Percentiles rank a stretch among this genome's conserved stretches.
phyloP scores from a whole-genome alignment of 35 echinoderm and acorn worm species.

The Apostichopus californicus region DNA sequence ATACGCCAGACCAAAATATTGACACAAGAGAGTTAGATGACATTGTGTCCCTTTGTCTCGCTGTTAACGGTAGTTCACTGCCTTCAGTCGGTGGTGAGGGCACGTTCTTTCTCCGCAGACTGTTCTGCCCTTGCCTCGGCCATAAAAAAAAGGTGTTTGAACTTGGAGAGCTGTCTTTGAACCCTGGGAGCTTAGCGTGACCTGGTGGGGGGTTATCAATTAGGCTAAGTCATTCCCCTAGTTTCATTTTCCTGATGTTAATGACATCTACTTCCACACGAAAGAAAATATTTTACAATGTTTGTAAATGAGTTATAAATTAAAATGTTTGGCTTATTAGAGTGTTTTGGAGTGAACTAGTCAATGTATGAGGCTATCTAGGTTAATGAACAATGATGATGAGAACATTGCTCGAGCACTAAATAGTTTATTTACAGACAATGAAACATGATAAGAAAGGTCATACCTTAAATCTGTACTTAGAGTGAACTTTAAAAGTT shows the following conservation, averaged over 20 bases:
- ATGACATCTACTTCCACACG: background rate
- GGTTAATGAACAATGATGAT: no score
- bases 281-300: background rate
- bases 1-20: slow-evolving; percentile 21
- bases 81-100: background rate
- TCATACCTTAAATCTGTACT: no score
- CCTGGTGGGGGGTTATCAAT: background rate
- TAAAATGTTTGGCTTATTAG: no score
- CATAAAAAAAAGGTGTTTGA: slow-evolving; percentile 22
- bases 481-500: no score
- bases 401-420: no score
- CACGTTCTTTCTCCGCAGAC: background rate
- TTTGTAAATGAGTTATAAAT: background rate
- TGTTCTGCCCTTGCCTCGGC: background rate
- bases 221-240: background rate
- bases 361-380: no score
- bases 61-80: background rate
- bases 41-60: slow-evolving; percentile 18
- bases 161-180: slow-evolving; percentile 4
- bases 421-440: no score
- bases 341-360: no score
- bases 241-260: background rate
- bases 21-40: slow-evolving; percentile 45
- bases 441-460: no score
- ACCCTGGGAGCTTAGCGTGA: background rate